A percentile compares a stretch with the other conserved stretches of the same genome.
Evolutionary conservation across 2,888 invertebrate genomes (phyloP).

Genomic region (Hypolimnas misippus): DNA sequence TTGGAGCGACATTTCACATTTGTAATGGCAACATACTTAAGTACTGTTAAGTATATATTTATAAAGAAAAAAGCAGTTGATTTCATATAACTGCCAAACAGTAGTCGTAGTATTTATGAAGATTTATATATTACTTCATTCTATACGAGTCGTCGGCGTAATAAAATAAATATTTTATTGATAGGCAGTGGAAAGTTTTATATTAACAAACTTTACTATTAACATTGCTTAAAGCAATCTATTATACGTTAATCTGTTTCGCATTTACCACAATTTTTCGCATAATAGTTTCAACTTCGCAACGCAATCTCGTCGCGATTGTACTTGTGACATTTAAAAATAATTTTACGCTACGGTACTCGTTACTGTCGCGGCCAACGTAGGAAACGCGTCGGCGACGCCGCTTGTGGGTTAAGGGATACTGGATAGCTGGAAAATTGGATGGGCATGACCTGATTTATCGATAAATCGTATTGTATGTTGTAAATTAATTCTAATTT

Average conservation of each 20-base stretch:
- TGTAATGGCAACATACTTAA: background rate
- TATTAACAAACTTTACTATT: too few species aligned
- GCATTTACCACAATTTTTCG: background rate
- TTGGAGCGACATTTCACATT: slow-evolving; percentile 12
- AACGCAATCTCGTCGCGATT: slow-evolving; percentile 42
- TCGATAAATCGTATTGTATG: slow-evolving; percentile 16
- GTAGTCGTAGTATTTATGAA: background rate
- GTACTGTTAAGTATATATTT: background rate
- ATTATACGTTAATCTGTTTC: too few species aligned
- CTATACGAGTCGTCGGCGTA: too few species aligned
- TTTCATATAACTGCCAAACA: background rate
- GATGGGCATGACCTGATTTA: slow-evolving; percentile 23
- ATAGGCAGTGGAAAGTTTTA: background rate
- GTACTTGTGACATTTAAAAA: slow-evolving; percentile 60
- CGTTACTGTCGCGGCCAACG: slow-evolving; percentile 47
- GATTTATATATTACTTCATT: too few species aligned
- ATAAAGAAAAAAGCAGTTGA: background rate
- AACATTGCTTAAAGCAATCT: too few species aligned
- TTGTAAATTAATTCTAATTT: background rate
- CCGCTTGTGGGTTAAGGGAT: slow-evolving; percentile 32
- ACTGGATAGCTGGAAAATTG: slow-evolving; percentile 40
- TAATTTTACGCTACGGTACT: slow-evolving; percentile 54
- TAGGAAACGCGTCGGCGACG: slow-evolving; percentile 45
- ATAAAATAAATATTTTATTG: background rate
- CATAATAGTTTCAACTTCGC: slow-evolving; percentile 5